phyloP scores from a whole-genome alignment of 35 echinoderm and acorn worm genomes.

The Chiridota heheva region DNA sequence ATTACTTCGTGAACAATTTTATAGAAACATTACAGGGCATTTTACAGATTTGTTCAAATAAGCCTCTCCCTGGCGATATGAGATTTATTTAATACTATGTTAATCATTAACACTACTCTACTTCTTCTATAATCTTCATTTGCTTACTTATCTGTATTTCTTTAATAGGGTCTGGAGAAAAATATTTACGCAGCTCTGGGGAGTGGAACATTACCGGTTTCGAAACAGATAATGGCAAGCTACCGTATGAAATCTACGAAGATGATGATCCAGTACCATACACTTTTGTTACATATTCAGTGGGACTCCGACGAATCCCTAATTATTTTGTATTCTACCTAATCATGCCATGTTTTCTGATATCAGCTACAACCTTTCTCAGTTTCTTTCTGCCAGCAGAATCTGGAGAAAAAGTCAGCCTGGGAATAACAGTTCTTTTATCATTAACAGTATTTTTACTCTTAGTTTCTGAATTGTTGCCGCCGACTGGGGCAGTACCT shows the following conservation, averaged over 20 bases:
- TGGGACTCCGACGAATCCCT: slow-evolving; percentile 69
- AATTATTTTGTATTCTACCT: slow-evolving; percentile 96
- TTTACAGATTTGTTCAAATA: no score
- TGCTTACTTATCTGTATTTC: no score
- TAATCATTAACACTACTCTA: no score
- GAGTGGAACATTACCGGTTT: slow-evolving; percentile 82
- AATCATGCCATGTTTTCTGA: slow-evolving; percentile 94
- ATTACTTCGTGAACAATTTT: no score
- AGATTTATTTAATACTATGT: no score
- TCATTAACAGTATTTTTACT: slow-evolving; percentile 93
- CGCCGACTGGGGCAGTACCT: slow-evolving; percentile 88
- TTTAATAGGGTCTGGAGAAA: slow-evolving; percentile 64
- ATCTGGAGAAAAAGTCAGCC: slow-evolving; percentile 95
- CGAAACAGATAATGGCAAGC: slow-evolving; percentile 28
- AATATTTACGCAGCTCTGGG: slow-evolving; percentile 73
- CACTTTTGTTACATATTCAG: slow-evolving; percentile 76
- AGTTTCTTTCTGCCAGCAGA: slow-evolving; percentile 96
- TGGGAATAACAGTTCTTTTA: slow-evolving; percentile 89
- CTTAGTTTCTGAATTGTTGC: slow-evolving; percentile 80
- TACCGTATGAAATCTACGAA: slow-evolving; percentile 69
- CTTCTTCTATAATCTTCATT: no score
- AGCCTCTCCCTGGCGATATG: no score
- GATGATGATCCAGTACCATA: slow-evolving; percentile 61
- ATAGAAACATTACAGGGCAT: no score
- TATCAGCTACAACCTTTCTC: slow-evolving; percentile 82